Evolutionary conservation across 2,888 invertebrate species (phyloP), one percentile per base, ranked within the genome.

Genomic region (Drosophila testacea): DNA sequence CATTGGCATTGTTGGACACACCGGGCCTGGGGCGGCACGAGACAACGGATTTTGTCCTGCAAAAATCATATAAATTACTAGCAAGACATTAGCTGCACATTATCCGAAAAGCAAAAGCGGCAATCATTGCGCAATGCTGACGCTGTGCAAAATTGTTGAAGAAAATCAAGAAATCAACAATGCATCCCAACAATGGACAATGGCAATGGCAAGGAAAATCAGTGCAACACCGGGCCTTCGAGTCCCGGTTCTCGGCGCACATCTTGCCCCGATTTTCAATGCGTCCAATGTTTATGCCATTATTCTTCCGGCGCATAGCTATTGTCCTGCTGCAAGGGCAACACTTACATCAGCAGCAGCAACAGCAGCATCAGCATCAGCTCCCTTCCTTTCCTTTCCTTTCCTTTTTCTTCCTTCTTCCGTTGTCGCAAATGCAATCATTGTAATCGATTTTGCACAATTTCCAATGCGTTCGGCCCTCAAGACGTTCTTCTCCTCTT

Each of bases 391-490:
- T 22, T 4, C 44, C 70, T 55, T 63, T 77, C 30, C 32, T 22
- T 22, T 4, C 47, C 70, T 55, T 63, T 77, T 36, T 63, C 47
- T 67, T 79, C 72, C 78, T 66, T 73, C 64, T 81, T 73, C 80
- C 85, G 88, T 72, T 81, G 79, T 88, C 82, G 79, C 77, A 87
- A 87, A 82, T 80, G 88, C 85, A 89, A 87, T 84, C 89, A 89
- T 84, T 84, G 89, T 85, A 85, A 85, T 85, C 85, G 85, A 85
- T 85, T 85, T 85, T 85, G 85, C 85, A 85, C 89, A 85, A 85
- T 85, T 89, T 87, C 89, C 77, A 85, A 87, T 87, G 88, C 80
- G 46, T 62, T 73, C 68, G 75, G 66, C 80, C 69, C 77, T 89
- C 69, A 83, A 85, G 89, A 84, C 74, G 63, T 47, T 70, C 55